Evolutionary conservation across 1,140 invertebrate species (phyloP).

Genomic region (Sinella curviseta): DNA sequence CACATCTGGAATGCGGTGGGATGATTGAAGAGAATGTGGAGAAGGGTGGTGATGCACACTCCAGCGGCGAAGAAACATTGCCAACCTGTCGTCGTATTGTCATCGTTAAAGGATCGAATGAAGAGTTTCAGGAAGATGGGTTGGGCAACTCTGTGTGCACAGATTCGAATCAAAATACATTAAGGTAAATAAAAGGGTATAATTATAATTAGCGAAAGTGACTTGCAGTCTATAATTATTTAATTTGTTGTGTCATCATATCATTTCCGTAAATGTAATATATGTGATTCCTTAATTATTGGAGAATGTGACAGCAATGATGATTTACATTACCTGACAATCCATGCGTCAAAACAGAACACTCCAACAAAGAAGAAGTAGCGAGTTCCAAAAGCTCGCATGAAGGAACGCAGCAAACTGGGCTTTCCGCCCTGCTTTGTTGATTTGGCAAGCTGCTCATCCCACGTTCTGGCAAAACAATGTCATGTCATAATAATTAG

Average conservation of each 20-base stretch:
- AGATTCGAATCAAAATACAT: too few species aligned
- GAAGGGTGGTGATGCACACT: slow-evolving; percentile 60
- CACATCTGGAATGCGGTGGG: slow-evolving; percentile 64
- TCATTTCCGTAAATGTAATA: too few species aligned
- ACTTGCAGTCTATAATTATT: too few species aligned
- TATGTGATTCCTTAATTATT: too few species aligned
- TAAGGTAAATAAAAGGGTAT: not conserved
- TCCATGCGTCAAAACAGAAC: slow-evolving; percentile 36
- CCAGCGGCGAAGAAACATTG: slow-evolving; percentile 63
- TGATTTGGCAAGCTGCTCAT: slow-evolving; percentile 22
- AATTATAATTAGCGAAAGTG: not conserved
- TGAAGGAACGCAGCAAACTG: slow-evolving; percentile 26
- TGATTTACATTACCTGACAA: slow-evolving; percentile 30
- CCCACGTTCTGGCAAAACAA: slow-evolving; percentile 34
- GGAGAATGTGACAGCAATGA: too few species aligned
- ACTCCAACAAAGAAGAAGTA: slow-evolving; percentile 20
- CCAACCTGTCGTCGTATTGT: slow-evolving; percentile 52
- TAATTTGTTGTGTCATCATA: too few species aligned
- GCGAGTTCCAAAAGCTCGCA: slow-evolving; percentile 30
- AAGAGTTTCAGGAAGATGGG: slow-evolving; percentile 61
- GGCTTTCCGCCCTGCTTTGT: slow-evolving; percentile 21
- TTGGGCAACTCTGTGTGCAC: slow-evolving; percentile 50
- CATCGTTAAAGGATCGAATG: slow-evolving; percentile 58
- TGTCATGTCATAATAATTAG: not conserved
- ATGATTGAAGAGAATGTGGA: slow-evolving; percentile 61